Base-by-base conservation (phyloP, 1,140 invertebrate species). In the Tribolium castaneum region DNA sequence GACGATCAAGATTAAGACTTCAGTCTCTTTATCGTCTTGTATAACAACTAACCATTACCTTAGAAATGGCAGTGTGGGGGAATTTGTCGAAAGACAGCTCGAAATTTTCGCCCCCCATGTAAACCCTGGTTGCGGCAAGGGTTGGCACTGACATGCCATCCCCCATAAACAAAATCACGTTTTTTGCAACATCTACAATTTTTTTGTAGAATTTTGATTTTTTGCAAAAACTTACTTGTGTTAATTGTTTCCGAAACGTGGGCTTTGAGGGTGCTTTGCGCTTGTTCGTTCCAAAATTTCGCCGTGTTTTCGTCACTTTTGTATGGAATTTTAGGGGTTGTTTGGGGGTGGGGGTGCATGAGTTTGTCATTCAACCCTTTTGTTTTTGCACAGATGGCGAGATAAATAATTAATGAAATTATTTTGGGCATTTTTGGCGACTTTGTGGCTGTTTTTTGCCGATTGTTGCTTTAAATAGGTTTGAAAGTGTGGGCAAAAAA, bases 61-160 rank as follows among this genome's bases (percentile, higher is more conserved):
- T 95, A 0, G 92, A 90, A 1, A 96, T 86, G 9, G 91, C 94
- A 1, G 90, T 88, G 70, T 92, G 87, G 2, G 94, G 94, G 82
- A 96, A 96, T 75, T 92, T 89, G 82, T 96, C 95, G 83, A 94
- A 96, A 19, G 90, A 90, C 16, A 96, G 86, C 45, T 90, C 84
- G 39, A 86, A 85, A 78, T 95, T 93, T 86, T 96, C 94, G 3
- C 91, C 94, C 0, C 93, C 93, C 74, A 90, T 89, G 73, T 90
- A 91, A 1, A 92, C 92, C 25, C 94, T 88, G 0, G 92, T 90
- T 0, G 94, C 93, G 25, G 93, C 92, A 30, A 95, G 81, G 0
- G 94, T 95, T 0, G 93, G 88, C 39, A 95, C 86, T 0, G 93
- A 93, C 93, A 96, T 95, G 1, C 94, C 94, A 85, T 95, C 94